Conservation (phyloP, 1,140 invertebrate species). For the Drosophila nannoptera region DNA sequence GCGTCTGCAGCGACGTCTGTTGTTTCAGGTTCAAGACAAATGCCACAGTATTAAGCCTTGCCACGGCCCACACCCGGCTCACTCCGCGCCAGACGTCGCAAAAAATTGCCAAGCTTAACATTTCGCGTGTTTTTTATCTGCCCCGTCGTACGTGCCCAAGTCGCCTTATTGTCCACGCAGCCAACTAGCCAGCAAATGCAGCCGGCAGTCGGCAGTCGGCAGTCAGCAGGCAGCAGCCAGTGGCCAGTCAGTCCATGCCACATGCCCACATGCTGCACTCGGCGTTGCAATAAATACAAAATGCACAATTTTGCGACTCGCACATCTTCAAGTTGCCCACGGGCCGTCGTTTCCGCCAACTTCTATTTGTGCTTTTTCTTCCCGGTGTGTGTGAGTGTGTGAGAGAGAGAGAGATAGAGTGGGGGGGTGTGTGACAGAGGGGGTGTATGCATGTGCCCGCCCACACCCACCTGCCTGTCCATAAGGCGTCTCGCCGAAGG, state of each 20-base stretch:
- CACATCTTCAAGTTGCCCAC: slow-evolving; percentile 64
- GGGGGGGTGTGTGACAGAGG: no score
- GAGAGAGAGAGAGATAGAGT: no score
- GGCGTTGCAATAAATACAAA: slow-evolving; percentile 71
- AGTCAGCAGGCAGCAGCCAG: slow-evolving; percentile 28
- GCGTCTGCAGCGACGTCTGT: slow-evolving; percentile 68
- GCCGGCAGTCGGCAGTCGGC: slow-evolving; percentile 5
- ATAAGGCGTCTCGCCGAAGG: slow-evolving; percentile 68
- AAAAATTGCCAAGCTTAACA: slow-evolving; percentile 75
- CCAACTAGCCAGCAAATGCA: slow-evolving; percentile 59
- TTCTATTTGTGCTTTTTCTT: slow-evolving; percentile 45
- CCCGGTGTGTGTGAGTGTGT: slow-evolving; percentile 10
- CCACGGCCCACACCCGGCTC: slow-evolving; percentile 28
- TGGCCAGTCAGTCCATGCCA: neutral
- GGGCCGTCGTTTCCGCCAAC: slow-evolving; percentile 29
- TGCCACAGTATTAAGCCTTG: slow-evolving; percentile 72
- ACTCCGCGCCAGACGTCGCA: slow-evolving; percentile 51
- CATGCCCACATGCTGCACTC: slow-evolving; percentile 12
- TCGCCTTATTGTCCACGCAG: slow-evolving; percentile 52
- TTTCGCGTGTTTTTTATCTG: slow-evolving; percentile 65
- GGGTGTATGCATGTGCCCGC: neutral
- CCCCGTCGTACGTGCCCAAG: slow-evolving; percentile 62
- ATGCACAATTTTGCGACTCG: slow-evolving; percentile 60
- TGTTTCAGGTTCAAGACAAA: slow-evolving; percentile 75
- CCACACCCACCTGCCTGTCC: slow-evolving; percentile 4